These are phyloP conservation scores for Oligia strigilis DNA, from an alignment of 2,888 invertebrate species.

Conservation along the genomic window DNA sequence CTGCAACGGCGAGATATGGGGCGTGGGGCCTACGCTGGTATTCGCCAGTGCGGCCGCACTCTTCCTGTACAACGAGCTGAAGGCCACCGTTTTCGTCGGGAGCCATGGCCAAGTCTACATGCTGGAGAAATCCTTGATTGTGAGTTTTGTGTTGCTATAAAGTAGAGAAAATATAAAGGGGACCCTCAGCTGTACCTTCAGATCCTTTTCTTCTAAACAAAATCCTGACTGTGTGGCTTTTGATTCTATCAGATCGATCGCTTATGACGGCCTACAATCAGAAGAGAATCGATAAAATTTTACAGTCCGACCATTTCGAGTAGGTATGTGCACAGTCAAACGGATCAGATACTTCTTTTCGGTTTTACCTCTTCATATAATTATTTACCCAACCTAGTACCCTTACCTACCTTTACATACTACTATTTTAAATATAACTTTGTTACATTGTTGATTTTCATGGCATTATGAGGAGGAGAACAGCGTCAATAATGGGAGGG, in stretches of 20 bases:
- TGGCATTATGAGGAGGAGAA: no score
- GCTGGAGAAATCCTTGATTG: conserved; percentile 84
- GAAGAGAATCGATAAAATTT: background rate
- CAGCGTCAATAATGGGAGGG: no score
- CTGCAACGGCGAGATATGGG: conserved; percentile 88
- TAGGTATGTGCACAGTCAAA: background rate
- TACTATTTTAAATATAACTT: no score
- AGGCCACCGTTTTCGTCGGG: conserved; percentile 80
- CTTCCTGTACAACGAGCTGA: conserved; percentile 87
- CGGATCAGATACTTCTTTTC: background rate
- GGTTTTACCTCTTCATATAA: background rate
- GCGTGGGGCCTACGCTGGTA: conserved; percentile 86
- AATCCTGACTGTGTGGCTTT: background rate
- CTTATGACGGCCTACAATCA: background rate
- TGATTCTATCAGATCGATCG: background rate
- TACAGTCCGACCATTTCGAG: background rate
- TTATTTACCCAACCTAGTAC: background rate
- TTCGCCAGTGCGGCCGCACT: conserved; percentile 88
- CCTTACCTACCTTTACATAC: no score
- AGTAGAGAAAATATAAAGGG: background rate
- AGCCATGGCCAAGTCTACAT: conserved; percentile 77
- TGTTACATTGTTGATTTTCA: no score
- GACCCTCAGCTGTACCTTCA: background rate
- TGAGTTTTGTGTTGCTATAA: conserved; percentile 63
- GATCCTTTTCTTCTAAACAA: background rate